Conservation (phyloP, 2,888 invertebrate genomes). For the Rhogogaster chlorosoma region DNA sequence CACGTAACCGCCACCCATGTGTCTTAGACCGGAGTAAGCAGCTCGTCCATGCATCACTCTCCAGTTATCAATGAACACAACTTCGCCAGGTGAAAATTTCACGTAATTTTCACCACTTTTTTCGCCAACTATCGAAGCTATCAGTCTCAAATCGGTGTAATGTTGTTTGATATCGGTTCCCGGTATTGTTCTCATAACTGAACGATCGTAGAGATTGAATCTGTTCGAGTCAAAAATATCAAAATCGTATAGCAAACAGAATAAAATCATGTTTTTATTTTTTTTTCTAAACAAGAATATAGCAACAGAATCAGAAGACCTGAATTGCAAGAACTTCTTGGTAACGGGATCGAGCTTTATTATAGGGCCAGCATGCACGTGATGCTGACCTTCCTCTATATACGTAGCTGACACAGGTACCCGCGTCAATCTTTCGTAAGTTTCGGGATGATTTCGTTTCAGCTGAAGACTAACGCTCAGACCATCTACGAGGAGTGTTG, state of each 20-base stretch:
- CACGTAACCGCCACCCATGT: slow-evolving; percentile 87
- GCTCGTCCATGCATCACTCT: slow-evolving; percentile 87
- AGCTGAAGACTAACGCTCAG: slow-evolving; percentile 83
- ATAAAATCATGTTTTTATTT: background rate
- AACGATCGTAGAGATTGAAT: slow-evolving; percentile 88
- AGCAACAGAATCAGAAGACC: slow-evolving; percentile 73
- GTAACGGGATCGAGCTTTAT: slow-evolving; percentile 81
- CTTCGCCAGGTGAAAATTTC: slow-evolving; percentile 84
- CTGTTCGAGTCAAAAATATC: slow-evolving; percentile 74
- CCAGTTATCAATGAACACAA: slow-evolving; percentile 89
- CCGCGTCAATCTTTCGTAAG: slow-evolving; percentile 81
- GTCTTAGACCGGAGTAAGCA: slow-evolving; percentile 84
- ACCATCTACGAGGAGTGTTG: slow-evolving; percentile 88
- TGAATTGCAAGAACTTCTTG: slow-evolving; percentile 82
- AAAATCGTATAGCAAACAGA: background rate
- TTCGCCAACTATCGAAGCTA: slow-evolving; percentile 80
- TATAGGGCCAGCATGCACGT: slow-evolving; percentile 81
- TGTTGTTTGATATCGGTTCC: slow-evolving; percentile 80
- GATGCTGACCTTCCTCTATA: slow-evolving; percentile 82
- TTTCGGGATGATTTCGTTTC: slow-evolving; percentile 79
- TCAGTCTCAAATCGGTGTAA: slow-evolving; percentile 81
- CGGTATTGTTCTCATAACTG: slow-evolving; percentile 81
- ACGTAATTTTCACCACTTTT: slow-evolving; percentile 81
- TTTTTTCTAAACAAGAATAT: background rate
- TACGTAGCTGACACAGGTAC: slow-evolving; percentile 84